Evolutionary conservation across 2,113 vertebrate genomes (phyloP).

Genomic region (Limanda limanda): DNA sequence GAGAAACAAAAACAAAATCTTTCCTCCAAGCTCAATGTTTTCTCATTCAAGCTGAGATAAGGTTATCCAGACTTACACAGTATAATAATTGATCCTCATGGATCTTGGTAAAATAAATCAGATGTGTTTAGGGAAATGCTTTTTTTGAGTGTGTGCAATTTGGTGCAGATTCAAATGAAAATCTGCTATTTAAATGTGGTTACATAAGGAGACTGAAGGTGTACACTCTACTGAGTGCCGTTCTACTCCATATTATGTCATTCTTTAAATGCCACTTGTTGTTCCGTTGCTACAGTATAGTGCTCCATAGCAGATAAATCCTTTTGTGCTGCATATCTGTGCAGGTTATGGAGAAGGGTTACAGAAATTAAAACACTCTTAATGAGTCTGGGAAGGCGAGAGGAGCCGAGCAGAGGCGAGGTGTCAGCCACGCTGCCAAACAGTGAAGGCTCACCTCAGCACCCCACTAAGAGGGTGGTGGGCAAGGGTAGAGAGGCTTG

Average conservation of each 20-base stretch:
- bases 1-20: no score
- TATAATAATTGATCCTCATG: no score
- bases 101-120: no score
- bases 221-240: no score
- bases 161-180: not conserved
- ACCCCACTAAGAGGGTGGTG: conserved; percentile 61
- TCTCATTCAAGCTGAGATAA: no score
- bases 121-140: not conserved
- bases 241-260: conserved; percentile 15
- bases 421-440: conserved; percentile 46
- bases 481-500: conserved; percentile 45
- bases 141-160: not conserved
- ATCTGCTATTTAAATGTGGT: not conserved
- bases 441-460: conserved; percentile 60
- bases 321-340: conserved; percentile 10
- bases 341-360: not conserved
- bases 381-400: conserved; percentile 1
- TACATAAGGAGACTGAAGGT: not conserved
- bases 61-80: no score
- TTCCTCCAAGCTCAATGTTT: no score
- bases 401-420: conserved; percentile 20
- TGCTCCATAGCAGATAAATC: not conserved
- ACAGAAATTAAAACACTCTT: conserved; percentile 22
- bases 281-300: conserved; percentile 10
- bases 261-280: conserved; percentile 25